Evolutionary conservation across 2,888 invertebrate species (phyloP), one percentile per base, ranked within the genome.

Genomic region (Dasysyrphus albostriatus): DNA sequence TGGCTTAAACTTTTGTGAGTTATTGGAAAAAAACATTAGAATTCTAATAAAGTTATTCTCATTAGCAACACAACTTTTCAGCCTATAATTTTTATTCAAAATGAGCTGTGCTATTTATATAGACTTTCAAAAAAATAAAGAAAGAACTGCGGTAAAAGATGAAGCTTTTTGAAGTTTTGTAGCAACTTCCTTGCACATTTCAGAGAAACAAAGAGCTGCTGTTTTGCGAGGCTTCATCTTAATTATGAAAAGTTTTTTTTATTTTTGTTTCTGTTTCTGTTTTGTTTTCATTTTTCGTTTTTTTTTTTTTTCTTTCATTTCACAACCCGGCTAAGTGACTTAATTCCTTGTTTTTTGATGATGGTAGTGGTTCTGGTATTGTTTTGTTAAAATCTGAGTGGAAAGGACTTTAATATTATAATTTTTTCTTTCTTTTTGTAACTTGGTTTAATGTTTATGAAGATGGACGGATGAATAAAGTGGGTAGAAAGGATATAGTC

Each of bases 361-460:
- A 32, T n/a, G 59, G 47, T 16, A 51, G 51, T 19, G 44, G 75
- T 72, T 72, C 39, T 72, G 70, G 83, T 47, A 78, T 79, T 83
- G 73, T 73, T 89, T 84, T 88, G 82, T 87, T 84, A 88, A 88
- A 88, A 39, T 88, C 81, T 70, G 78, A 58, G 78, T 73, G 73
- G 42, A 61, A n/a, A 61, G 34, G 75, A 73, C 81, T 80, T 81
- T 65, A 76, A 76, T 65, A 49, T 67, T 59, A 73, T 32, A 37
- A 61, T 76, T 72, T 49, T 6, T 56, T 63, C 44, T 37, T 47
- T 49, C 34, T 29, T 61, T 24, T 9, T 39, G 24, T 14, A 29
- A 32, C 74, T 61, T 63, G 16, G 32, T 32, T 39, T 49, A 70
- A 44, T 70, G 61, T 58, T 75, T 76, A 76, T 70, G 81, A 82